Conservation (phyloP, 2,113 vertebrate species). For the Hypanus sabinus region DNA sequence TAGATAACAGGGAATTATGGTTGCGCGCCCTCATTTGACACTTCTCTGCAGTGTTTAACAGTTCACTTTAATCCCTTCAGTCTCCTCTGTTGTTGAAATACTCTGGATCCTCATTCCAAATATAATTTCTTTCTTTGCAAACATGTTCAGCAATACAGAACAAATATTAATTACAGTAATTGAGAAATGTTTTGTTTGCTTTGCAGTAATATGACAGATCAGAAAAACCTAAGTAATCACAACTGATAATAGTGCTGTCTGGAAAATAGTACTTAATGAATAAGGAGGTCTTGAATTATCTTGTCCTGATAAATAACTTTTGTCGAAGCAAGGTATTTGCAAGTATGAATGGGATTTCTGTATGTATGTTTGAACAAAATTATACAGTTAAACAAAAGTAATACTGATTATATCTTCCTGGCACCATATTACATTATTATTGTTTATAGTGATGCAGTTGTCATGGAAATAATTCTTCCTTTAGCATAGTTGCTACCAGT, state of each 20-base stretch:
- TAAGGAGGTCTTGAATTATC: neutral
- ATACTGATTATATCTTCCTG: neutral
- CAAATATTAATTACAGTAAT: conserved; percentile 36
- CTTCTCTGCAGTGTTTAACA: neutral
- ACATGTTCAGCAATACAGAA: neutral
- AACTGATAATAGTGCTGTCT: neutral
- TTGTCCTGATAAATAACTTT: neutral
- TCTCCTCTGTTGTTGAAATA: neutral
- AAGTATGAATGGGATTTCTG: neutral
- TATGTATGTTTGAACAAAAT: neutral
- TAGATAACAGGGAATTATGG: no score
- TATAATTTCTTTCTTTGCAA: neutral
- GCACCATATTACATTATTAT: neutral
- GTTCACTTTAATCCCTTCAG: neutral
- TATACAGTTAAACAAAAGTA: neutral
- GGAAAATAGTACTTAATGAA: conserved; percentile 21
- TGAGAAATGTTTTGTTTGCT: conserved; percentile 18
- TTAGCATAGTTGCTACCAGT: neutral
- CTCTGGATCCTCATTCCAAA: neutral
- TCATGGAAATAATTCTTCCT: neutral
- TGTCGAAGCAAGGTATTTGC: neutral
- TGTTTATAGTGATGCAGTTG: neutral
- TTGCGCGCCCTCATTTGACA: neutral
- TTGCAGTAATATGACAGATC: neutral
- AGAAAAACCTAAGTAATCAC: neutral